These are phyloP conservation scores for Sisor rabdophorus DNA, from an alignment of 2,113 vertebrate species.

Conservation along the genomic window DNA sequence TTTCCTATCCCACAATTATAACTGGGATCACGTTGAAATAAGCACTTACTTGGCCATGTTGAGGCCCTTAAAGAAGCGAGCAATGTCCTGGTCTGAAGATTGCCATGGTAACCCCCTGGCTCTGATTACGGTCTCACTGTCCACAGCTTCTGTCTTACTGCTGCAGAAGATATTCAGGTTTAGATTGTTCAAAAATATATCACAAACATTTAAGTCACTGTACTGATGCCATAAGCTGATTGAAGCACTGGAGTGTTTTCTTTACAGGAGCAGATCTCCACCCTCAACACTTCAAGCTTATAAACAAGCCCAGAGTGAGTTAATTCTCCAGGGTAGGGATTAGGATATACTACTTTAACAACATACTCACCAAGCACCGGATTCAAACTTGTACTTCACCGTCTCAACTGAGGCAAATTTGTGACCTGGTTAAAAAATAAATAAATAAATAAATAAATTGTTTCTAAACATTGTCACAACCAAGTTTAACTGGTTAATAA, in stretches of 20 bases:
- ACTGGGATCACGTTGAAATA: background rate
- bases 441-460: background rate
- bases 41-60: constrained; percentile 89
- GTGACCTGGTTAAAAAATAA: constrained; percentile 70
- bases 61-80: constrained; percentile 95
- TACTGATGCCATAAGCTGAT: background rate
- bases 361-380: constrained; percentile 85
- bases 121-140: constrained; percentile 92
- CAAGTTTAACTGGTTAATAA: background rate
- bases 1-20: background rate
- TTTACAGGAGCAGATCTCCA: background rate
- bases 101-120: constrained; percentile 95
- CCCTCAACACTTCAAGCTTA: background rate
- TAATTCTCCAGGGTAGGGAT: constrained; percentile 7
- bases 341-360: background rate
- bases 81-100: constrained; percentile 95
- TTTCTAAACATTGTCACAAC: background rate
- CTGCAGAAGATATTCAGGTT: constrained; percentile 57
- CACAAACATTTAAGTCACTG: background rate
- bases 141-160: constrained; percentile 87
- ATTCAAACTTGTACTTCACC: constrained; percentile 92
- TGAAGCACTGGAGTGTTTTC: background rate
- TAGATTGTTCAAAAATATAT: background rate
- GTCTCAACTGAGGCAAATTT: constrained; percentile 78
- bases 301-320: background rate